Base-by-base conservation (phyloP, 1,140 invertebrate genomes). In the Atta colombica region DNA sequence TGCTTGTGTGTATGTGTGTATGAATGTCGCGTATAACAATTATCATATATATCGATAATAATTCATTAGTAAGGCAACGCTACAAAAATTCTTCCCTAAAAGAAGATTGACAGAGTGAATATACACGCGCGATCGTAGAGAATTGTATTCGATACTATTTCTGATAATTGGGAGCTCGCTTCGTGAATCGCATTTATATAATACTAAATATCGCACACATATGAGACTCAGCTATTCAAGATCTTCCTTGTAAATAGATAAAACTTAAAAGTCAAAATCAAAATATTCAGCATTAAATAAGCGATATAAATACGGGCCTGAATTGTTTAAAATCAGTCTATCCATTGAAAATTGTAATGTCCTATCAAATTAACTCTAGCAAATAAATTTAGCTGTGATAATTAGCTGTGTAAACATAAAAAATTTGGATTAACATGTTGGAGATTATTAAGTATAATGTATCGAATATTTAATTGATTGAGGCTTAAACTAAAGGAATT, bases 51-150 rank as follows among this genome's bases (percentile, higher is more conserved):
- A 81, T 88, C 51, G 61, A 69, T 75, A 82, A 49, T 87, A 77
- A 88, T 85, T 51, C 81, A 60, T 65, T 89, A 85, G 81, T 90
- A 88, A 91, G 89, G 89, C 89, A 90, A 91, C 72, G 39, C 74
- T 71, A 89, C 60, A 53, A 81, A 85, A 87, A 89, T 78, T 85
- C 49, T 61, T 89, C 65, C 25, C 63, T 28, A 61, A 77, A 82
- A 69, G n/a, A 69, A 81, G 49, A 51, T 31, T 60, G 55, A 75
- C 31, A 58, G 53, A 58, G n/a, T 74, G 28, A 39, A 75, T 39
- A 75, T 39, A 35, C 66, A 10, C 66, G 51, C 18, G 51, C 53
- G 12, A 60, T 75, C 55, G 72, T 61, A 75, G 53, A 60, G 18
- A 60, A 75, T 60, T 45, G 35, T 75, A 49, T 69, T 69, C 21